Percentiles rank a stretch among this genome's conserved stretches.
Conservation (phyloP, 2,888 invertebrate genomes). For the Blomia tropicalis region DNA sequence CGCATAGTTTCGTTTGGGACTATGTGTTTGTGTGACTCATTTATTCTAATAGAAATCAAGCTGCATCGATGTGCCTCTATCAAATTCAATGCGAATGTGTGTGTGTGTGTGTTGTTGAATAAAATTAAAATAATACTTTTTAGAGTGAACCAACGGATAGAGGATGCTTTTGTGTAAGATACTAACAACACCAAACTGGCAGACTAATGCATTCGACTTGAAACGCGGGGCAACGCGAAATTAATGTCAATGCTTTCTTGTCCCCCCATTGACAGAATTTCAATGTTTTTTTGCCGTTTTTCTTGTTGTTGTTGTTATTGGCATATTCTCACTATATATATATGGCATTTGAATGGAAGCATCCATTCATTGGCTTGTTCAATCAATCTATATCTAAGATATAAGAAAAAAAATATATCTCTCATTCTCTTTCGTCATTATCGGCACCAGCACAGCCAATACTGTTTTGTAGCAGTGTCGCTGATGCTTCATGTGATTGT, state of each 20-base stretch:
- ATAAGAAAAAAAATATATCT: not conserved
- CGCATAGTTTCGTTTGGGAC: too few relatives aligned
- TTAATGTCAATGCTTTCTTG: not conserved
- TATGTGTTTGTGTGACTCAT: slow-evolving; percentile 8
- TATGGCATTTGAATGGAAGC: not conserved
- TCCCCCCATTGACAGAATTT: not conserved
- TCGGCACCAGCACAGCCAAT: not conserved
- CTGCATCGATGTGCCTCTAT: too few relatives aligned
- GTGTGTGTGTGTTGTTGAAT: not conserved
- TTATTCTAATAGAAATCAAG: slow-evolving; percentile 8
- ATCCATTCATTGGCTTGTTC: slow-evolving; percentile 1
- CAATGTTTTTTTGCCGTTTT: not conserved
- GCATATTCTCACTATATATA: not conserved
- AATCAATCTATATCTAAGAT: not conserved
- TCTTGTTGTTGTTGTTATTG: not conserved
- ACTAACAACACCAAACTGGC: too few relatives aligned
- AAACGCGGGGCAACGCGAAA: not conserved
- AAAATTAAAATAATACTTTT: slow-evolving; percentile 11
- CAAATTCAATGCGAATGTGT: not conserved
- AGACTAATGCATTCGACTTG: not conserved
- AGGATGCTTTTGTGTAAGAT: too few relatives aligned
- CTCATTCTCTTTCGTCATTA: slow-evolving; percentile 3
- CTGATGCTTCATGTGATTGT: not conserved
- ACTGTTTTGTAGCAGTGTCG: not conserved
- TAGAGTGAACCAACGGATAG: not conserved